Evolutionary conservation across 2,797 vertebrate genomes (phyloP).

Genomic region (Rhinatrema bivittatum): DNA sequence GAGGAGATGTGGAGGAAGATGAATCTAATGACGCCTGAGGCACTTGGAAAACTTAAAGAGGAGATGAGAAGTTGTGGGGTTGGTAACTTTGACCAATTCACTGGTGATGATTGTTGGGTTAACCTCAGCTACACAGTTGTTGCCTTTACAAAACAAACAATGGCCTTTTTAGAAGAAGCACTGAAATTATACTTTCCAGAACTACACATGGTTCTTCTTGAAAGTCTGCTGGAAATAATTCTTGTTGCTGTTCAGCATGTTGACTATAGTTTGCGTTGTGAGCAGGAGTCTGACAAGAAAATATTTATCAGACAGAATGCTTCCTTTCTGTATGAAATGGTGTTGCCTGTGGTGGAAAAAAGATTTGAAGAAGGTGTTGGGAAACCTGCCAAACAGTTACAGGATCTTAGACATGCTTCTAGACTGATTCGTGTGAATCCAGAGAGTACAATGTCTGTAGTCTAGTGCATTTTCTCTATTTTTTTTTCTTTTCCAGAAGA

Average conservation of each 20-base stretch:
- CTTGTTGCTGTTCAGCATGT: constrained; percentile 93
- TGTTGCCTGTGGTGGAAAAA: constrained; percentile 89
- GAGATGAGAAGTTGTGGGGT: constrained; percentile 88
- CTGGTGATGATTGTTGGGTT: constrained; percentile 95
- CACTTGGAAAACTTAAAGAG: constrained; percentile 83
- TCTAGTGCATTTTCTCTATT: constrained; percentile 52
- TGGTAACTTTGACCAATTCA: constrained; percentile 81
- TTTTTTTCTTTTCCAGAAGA: too few species aligned
- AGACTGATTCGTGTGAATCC: constrained; percentile 81
- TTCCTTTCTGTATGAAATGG: constrained; percentile 89
- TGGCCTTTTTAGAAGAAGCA: constrained; percentile 93
- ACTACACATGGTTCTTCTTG: constrained; percentile 93
- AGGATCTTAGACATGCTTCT: constrained; percentile 86
- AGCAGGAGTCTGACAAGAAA: constrained; percentile 93
- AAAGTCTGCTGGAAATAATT: constrained; percentile 90
- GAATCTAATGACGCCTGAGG: constrained; percentile 97
- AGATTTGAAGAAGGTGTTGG: constrained; percentile 91
- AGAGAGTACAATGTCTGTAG: constrained; percentile 89
- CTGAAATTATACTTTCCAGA: constrained; percentile 94
- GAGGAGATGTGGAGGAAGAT: constrained; percentile 98
- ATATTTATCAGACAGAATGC: constrained; percentile 86
- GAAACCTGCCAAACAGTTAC: constrained; percentile 93
- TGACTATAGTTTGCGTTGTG: constrained; percentile 93
- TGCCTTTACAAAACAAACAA: constrained; percentile 97
- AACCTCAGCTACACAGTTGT: constrained; percentile 96